phyloP scores from a whole-genome alignment of 2,888 invertebrate species.

The Tinea trinotella region DNA sequence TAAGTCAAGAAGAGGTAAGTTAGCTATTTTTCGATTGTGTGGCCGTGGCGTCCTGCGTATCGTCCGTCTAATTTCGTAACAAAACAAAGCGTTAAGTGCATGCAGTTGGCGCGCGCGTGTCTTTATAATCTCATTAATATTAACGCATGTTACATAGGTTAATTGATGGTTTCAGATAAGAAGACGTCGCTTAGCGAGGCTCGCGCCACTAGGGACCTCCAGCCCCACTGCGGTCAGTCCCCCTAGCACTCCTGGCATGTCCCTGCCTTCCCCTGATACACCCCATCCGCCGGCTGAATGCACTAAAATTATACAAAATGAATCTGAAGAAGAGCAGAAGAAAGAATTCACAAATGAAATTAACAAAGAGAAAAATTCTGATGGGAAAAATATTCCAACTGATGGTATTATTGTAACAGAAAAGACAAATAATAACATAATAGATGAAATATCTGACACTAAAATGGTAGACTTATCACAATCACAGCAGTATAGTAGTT shows the following conservation, averaged over 20 bases:
- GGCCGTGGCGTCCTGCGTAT: conserved; percentile 58
- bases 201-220: conserved; percentile 74
- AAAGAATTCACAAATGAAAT: conserved; percentile 51
- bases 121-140: conserved; percentile 25
- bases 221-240: conserved; percentile 57
- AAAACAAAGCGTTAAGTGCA: conserved; percentile 63
- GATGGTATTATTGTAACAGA: conserved; percentile 65
- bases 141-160: background rate
- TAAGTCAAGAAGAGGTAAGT: conserved; percentile 91
- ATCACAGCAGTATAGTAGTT: conserved; percentile 62
- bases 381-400: conserved; percentile 54
- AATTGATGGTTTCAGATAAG: conserved; percentile 75
- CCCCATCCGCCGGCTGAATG: conserved; percentile 35
- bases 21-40: conserved; percentile 50
- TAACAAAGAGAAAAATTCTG: conserved; percentile 45
- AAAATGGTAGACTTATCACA: conserved; percentile 68
- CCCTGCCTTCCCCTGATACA: conserved; percentile 41
- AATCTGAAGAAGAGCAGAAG: conserved; percentile 45
- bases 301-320: conserved; percentile 42
- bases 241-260: conserved; percentile 60
- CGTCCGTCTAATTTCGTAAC: conserved; percentile 70
- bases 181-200: conserved; percentile 80
- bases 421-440: conserved; percentile 57
- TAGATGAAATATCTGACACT: conserved; percentile 66
- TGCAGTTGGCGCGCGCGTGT: conserved; percentile 13